Evolutionary conservation across 2,797 vertebrate genomes (phyloP).

Genomic region (Syndactyla subalaris): DNA sequence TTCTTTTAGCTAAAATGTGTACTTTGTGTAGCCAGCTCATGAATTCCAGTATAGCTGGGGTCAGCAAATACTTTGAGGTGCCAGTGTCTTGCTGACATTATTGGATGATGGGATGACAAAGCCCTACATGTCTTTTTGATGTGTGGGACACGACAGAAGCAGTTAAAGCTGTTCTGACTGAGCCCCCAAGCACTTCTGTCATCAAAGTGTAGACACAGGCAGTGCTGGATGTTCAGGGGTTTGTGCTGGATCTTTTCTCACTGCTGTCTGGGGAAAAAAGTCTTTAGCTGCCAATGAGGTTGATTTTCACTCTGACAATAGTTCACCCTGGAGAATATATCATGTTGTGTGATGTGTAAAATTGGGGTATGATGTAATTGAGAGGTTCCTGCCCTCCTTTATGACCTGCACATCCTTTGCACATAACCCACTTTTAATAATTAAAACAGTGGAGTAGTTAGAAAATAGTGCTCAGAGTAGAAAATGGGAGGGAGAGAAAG

Average conservation of each 20-base stretch:
- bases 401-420: neutral
- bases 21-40: neutral
- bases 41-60: neutral
- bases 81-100: neutral
- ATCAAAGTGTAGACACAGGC: neutral
- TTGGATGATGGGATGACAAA: neutral
- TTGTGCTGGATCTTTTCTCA: neutral
- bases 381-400: neutral
- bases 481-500: neutral
- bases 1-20: neutral
- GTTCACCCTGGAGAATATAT: neutral
- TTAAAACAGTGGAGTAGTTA: neutral
- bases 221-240: neutral
- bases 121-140: neutral
- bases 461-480: neutral
- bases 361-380: neutral
- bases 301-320: neutral
- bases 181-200: neutral
- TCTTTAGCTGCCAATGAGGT: neutral
- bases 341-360: neutral
- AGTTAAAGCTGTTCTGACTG: slow-evolving; percentile 4
- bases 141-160: neutral
- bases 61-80: neutral
- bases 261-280: neutral
- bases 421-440: neutral